phyloP scores from a whole-genome alignment of 2,113 vertebrate genomes.

The Verasper variegatus region DNA sequence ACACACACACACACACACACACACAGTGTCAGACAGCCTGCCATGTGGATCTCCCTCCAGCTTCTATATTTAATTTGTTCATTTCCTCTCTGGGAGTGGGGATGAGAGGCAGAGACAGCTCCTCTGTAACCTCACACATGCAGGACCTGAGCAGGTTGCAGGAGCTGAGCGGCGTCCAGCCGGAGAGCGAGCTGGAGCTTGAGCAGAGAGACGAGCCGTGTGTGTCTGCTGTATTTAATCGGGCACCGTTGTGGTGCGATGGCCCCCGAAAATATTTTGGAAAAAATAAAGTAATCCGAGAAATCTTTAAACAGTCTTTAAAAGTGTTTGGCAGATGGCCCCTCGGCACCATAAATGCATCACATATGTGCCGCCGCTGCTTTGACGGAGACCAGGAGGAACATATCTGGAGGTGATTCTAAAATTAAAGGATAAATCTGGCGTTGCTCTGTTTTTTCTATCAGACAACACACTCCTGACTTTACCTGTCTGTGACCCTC shows the following conservation, averaged over 20 bases:
- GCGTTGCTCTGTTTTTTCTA: neutral
- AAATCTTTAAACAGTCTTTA: slow-evolving; percentile 48
- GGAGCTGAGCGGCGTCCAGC: neutral
- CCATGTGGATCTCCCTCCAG: slow-evolving; percentile 33
- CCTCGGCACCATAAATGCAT: slow-evolving; percentile 55
- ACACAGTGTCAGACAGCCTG: slow-evolving; percentile 9
- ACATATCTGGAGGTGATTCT: slow-evolving; percentile 42
- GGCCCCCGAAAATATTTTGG: slow-evolving; percentile 9
- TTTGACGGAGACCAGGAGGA: slow-evolving; percentile 4
- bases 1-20: slow-evolving; percentile 1
- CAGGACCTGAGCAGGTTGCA: neutral
- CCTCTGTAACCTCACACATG: neutral
- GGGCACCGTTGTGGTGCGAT: neutral
- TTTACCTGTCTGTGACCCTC: neutral
- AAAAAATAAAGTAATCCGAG: slow-evolving; percentile 43
- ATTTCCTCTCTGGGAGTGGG: slow-evolving; percentile 45
- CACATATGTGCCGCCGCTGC: slow-evolving; percentile 49
- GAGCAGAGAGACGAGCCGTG: too few species aligned
- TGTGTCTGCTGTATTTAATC: slow-evolving; percentile 9
- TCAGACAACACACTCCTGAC: neutral
- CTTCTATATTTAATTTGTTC: slow-evolving; percentile 62
- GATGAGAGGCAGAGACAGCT: slow-evolving; percentile 8
- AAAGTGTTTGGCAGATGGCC: slow-evolving; percentile 55
- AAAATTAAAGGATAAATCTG: slow-evolving; percentile 14
- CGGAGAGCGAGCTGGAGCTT: too few species aligned